These are phyloP conservation scores for Harpagoxenus sublaevis DNA, from an alignment of 2,888 invertebrate species.

Conservation along the genomic window DNA sequence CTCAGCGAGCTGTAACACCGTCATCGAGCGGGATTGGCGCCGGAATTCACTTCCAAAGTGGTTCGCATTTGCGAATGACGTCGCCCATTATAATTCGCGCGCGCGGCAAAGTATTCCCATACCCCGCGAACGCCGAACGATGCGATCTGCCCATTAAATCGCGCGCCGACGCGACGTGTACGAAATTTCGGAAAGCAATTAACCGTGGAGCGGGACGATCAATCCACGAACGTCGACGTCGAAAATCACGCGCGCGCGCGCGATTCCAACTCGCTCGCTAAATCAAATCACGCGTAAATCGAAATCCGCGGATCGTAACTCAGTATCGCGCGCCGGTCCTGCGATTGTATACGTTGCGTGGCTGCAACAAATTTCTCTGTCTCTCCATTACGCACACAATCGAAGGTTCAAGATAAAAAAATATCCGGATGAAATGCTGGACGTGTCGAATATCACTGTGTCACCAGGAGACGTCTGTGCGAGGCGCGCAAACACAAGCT, in stretches of 20 bases:
- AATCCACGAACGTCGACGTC: constrained; percentile 29
- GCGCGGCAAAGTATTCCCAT: background rate
- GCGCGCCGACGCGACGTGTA: background rate
- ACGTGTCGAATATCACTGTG: constrained; percentile 33
- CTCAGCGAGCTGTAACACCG: constrained; percentile 14
- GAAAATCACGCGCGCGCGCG: constrained; percentile 28
- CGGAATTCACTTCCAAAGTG: constrained; percentile 7
- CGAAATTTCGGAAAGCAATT: constrained; percentile 40
- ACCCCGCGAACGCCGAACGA: background rate
- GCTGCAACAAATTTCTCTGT: constrained; percentile 21
- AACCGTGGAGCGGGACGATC: constrained; percentile 27
- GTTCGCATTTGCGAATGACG: background rate
- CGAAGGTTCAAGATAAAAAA: constrained; percentile 22
- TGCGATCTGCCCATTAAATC: constrained; percentile 14
- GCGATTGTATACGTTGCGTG: constrained; percentile 20
- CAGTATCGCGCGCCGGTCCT: background rate
- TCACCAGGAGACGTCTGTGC: constrained; percentile 9
- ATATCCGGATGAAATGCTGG: constrained; percentile 34
- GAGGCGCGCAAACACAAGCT: background rate
- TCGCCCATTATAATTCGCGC: constrained; percentile 7
- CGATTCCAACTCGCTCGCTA: constrained; percentile 14
- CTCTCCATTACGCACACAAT: constrained; percentile 6
- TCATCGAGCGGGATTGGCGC: background rate
- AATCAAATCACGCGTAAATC: constrained; percentile 48
- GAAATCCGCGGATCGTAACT: constrained; percentile 48